phyloP scores from a whole-genome alignment of 2,113 vertebrate genomes.

The Pteropus alecto region DNA sequence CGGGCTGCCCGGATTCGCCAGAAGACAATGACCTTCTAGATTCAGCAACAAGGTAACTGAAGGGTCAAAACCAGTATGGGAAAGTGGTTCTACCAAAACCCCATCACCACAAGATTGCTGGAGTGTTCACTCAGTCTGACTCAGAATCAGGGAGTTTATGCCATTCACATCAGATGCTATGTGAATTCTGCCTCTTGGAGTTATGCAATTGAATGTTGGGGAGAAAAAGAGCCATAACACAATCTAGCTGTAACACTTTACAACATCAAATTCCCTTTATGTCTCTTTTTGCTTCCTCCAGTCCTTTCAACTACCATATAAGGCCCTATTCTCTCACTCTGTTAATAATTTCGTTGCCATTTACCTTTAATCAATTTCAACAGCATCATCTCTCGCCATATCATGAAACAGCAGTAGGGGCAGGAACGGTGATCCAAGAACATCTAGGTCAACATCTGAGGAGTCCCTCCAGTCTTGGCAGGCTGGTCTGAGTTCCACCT shows the following conservation, averaged over 20 bases:
- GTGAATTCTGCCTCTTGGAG: background rate
- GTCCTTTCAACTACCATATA: background rate
- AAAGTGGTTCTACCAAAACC: slow-evolving; percentile 4
- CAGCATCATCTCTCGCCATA: background rate
- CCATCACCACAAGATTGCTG: background rate
- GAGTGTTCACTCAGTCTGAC: background rate
- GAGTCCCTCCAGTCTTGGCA: background rate
- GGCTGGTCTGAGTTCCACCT: background rate
- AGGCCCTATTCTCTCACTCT: background rate
- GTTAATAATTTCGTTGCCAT: background rate
- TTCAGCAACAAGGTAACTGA: background rate
- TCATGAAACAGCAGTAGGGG: background rate
- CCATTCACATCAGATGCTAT: background rate
- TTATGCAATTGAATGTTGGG: background rate
- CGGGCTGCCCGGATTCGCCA: background rate
- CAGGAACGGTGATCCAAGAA: background rate
- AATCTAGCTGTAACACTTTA: background rate
- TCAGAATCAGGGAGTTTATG: background rate
- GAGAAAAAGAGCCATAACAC: background rate
- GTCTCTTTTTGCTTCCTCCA: background rate
- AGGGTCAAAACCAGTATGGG: background rate
- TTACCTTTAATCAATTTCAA: slow-evolving; percentile 17
- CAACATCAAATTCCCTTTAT: background rate
- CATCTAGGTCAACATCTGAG: background rate
- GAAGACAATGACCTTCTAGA: background rate